Percentiles rank a stretch among this genome's conserved stretches.
Conservation (phyloP, 2,797 vertebrate species). For the Hemitrygon akajei region DNA sequence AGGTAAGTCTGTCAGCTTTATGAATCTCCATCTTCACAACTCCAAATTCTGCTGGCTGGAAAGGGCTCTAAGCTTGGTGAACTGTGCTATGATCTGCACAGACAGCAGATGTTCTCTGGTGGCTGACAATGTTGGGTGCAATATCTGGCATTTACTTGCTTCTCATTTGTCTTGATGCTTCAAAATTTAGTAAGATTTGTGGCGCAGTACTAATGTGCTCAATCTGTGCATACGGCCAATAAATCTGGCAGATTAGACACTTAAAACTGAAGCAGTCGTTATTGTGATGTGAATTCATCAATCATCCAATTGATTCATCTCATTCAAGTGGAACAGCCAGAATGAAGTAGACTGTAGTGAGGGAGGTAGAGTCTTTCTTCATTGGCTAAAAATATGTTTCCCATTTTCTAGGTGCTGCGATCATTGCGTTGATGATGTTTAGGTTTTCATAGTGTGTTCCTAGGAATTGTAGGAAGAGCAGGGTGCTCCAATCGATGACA, state of each 20-base stretch:
- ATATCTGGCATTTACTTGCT: background rate
- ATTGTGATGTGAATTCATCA: background rate
- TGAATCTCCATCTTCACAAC: background rate
- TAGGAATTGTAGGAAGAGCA: no score
- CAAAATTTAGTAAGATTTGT: background rate
- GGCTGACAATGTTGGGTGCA: background rate
- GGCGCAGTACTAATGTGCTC: background rate
- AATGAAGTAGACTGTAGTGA: background rate
- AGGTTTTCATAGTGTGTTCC: no score
- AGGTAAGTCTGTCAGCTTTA: background rate
- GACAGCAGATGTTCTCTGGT: background rate
- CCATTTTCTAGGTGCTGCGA: background rate
- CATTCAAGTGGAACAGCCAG: background rate
- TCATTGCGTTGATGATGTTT: no score
- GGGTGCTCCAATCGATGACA: no score
- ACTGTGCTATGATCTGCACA: no score
- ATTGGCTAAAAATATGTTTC: background rate
- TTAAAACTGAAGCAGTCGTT: background rate
- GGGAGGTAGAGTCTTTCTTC: background rate
- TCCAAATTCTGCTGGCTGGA: background rate
- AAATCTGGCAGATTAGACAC: background rate
- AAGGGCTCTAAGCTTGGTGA: background rate
- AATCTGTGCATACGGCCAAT: background rate
- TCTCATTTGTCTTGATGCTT: background rate
- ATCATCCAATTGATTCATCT: background rate